Percentiles rank a stretch among this genome's conserved stretches.
These are phyloP conservation scores for Columba janthina DNA, from an alignment of 2,113 vertebrate genomes.

Conservation along the genomic window DNA sequence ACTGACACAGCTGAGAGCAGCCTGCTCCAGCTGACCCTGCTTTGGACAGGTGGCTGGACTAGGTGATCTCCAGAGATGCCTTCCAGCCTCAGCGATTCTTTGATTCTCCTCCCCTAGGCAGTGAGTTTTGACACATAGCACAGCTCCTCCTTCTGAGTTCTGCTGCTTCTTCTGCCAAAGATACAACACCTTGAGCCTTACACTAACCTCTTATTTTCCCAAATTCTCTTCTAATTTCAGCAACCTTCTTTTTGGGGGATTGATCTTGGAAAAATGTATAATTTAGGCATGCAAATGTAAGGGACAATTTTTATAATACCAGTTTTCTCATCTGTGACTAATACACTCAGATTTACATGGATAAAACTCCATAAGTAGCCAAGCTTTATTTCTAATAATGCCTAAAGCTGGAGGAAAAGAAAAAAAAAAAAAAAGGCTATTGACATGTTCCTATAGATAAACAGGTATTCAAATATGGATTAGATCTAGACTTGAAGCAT, in stretches of 20 bases:
- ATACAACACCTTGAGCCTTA: not conserved
- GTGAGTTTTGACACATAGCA: not conserved
- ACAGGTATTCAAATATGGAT: not conserved
- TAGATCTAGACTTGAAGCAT: not conserved
- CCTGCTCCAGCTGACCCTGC: not conserved
- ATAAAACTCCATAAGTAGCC: not conserved
- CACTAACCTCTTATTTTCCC: not conserved
- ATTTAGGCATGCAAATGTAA: not conserved
- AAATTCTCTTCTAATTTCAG: not conserved
- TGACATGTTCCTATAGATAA: not conserved
- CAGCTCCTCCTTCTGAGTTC: not conserved
- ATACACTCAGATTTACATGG: not conserved
- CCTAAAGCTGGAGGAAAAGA: not conserved
- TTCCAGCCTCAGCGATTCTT: not conserved
- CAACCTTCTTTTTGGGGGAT: not conserved
- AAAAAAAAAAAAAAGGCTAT: not conserved
- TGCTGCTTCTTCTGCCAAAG: not conserved
- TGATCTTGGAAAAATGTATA: not conserved
- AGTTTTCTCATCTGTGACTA: not conserved
- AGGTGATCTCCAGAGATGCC: not conserved
- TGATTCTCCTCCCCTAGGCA: not conserved
- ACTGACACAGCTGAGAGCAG: not conserved
- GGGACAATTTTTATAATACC: not conserved
- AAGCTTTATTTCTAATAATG: not conserved
- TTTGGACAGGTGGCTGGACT: not conserved